A percentile compares a stretch with the other conserved stretches of the same genome.
phyloP scores from a whole-genome alignment of 2,888 invertebrate genomes.

The Caenorhabditis drosophilae region DNA sequence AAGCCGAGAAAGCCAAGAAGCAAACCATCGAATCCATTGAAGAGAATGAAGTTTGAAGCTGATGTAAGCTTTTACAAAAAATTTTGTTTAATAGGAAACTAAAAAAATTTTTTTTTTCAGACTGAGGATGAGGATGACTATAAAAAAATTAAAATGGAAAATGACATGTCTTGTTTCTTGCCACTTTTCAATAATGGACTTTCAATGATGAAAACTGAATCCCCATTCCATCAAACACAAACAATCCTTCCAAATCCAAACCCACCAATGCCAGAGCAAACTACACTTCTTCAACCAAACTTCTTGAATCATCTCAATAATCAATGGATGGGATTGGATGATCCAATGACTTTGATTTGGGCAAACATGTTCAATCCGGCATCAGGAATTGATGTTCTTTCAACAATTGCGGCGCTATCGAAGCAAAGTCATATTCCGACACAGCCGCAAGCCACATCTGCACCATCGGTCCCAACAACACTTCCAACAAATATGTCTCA shows the following conservation, averaged over 20 bases:
- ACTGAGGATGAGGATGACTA: conserved; percentile 46
- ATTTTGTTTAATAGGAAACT: not conserved
- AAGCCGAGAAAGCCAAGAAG: conserved; percentile 53
- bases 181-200: conserved; percentile 45
- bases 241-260: conserved; percentile 25
- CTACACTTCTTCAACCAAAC: conserved; percentile 40
- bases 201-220: conserved; percentile 47
- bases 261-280: conserved; percentile 26
- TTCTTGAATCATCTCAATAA: conserved; percentile 34
- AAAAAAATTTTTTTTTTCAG: conserved; percentile 15
- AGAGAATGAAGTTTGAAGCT: conserved; percentile 44
- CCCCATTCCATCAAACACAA: conserved; percentile 40
- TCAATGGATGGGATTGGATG: conserved; percentile 37
- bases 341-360: conserved; percentile 47
- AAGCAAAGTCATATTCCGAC: conserved; percentile 16
- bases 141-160: conserved; percentile 31
- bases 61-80: conserved; percentile 16
- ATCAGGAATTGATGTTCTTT: conserved; percentile 45
- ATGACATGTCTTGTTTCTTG: conserved; percentile 27
- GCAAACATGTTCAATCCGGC: conserved; percentile 44
- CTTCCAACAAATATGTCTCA: conserved; percentile 20
- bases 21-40: conserved; percentile 33
- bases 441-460: conserved; percentile 14
- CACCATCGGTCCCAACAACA: conserved; percentile 10
- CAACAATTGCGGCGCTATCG: conserved; percentile 40